phyloP scores from a whole-genome alignment of 1,140 invertebrate species.

The Schlechtendalia chinensis region DNA sequence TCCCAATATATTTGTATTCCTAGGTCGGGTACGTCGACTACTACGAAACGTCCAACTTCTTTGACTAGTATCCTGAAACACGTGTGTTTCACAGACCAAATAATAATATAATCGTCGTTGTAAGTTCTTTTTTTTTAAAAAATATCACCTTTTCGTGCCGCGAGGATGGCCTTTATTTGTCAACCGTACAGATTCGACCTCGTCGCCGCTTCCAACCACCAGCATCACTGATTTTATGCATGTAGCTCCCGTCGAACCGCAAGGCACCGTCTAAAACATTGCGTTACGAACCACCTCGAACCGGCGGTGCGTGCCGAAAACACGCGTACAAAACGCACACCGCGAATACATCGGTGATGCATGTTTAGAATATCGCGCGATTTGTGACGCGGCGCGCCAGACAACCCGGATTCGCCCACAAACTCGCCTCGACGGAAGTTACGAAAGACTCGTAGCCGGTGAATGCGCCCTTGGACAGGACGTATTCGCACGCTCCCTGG shows the following conservation, averaged over 20 bases:
- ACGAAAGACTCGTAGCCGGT: conserved; percentile 66
- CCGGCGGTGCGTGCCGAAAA: too few relatives aligned
- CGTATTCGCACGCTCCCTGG: conserved; percentile 83
- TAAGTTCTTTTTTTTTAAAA: not conserved
- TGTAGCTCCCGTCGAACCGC: conserved; percentile 79
- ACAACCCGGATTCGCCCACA: too few relatives aligned
- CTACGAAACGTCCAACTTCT: conserved; percentile 68
- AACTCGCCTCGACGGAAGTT: conserved; percentile 67
- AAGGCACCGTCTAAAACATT: conserved; percentile 69
- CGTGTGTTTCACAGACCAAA: conserved; percentile 51
- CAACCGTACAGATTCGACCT: conserved; percentile 65
- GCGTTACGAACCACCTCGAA: too few relatives aligned
- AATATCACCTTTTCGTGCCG: conserved; percentile 57
- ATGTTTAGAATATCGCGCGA: too few relatives aligned
- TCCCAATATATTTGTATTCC: conserved; percentile 85
- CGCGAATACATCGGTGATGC: too few relatives aligned
- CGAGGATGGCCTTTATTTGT: conserved; percentile 59
- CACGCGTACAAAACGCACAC: too few relatives aligned
- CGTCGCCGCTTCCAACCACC: conserved; percentile 60
- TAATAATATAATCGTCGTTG: not conserved
- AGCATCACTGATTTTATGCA: conserved; percentile 80
- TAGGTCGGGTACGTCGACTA: conserved; percentile 73
- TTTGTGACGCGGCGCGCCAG: too few relatives aligned
- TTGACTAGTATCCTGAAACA: conserved; percentile 59
- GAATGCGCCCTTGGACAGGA: conserved; percentile 71